phyloP scores from a whole-genome alignment of 1,140 invertebrate genomes.

The Bacillus rossius region DNA sequence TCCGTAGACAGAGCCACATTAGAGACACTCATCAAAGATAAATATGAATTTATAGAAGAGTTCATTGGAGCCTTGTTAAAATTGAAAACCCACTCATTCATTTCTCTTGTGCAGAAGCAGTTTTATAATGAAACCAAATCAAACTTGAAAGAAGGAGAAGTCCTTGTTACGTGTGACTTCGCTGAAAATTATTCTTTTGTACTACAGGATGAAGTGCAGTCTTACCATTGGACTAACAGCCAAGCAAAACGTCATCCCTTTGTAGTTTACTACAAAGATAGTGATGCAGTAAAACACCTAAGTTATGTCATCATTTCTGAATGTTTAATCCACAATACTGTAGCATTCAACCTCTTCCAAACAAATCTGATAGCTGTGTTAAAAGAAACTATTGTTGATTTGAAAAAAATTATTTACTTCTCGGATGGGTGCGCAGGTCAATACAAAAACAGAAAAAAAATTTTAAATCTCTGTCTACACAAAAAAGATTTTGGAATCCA shows the following conservation, averaged over 20 bases:
- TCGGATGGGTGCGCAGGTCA: conserved; percentile 28
- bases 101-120: too few relatives aligned
- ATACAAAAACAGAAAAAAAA: conserved; percentile 32
- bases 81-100: too few relatives aligned
- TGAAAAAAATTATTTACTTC: conserved; percentile 8
- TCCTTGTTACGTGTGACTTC: conserved; percentile 17
- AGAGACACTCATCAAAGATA: neutral
- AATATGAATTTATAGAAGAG: neutral
- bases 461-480: conserved; percentile 32
- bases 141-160: neutral
- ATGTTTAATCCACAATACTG: conserved; percentile 14
- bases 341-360: conserved; percentile 14
- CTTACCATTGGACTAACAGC: conserved; percentile 23
- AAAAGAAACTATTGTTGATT: neutral
- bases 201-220: conserved; percentile 27
- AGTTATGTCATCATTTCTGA: conserved; percentile 18
- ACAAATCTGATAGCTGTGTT: conserved; percentile 7
- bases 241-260: conserved; percentile 28
- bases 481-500: conserved; percentile 31
- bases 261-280: conserved; percentile 20
- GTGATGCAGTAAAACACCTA: neutral
- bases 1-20: neutral
- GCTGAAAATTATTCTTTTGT: conserved; percentile 28
- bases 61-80: too few relatives aligned
- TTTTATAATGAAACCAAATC: too few relatives aligned